Evolutionary conservation across 2,888 invertebrate genomes (phyloP).

Genomic region (Sarcophaga caerulescens): DNA sequence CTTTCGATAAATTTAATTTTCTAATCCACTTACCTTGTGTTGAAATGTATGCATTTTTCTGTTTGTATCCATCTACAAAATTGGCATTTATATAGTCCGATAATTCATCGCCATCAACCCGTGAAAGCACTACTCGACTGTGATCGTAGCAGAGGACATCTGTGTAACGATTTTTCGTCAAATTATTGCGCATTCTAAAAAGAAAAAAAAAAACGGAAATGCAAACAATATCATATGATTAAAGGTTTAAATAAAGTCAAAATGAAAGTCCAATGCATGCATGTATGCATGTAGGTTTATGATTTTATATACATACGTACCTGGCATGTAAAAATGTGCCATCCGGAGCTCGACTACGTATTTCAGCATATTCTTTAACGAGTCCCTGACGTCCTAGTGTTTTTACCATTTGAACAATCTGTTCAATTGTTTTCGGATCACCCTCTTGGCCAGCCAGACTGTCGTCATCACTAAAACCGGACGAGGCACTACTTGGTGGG

Average conservation of each 20-base stretch:
- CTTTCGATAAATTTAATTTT: background rate
- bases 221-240: background rate
- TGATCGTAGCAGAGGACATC: slow-evolving; percentile 98
- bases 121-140: slow-evolving; percentile 92
- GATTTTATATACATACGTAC: slow-evolving; percentile 82
- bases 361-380: slow-evolving; percentile 93
- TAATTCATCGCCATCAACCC: slow-evolving; percentile 87
- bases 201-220: slow-evolving; percentile 68
- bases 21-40: slow-evolving; percentile 89
- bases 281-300: background rate
- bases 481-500: slow-evolving; percentile 88
- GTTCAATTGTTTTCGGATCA: slow-evolving; percentile 87
- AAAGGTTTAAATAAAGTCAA: background rate
- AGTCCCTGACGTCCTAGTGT: slow-evolving; percentile 91
- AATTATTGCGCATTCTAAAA: slow-evolving; percentile 85
- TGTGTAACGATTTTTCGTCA: slow-evolving; percentile 94
- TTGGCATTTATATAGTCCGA: slow-evolving; percentile 98
- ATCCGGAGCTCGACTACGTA: slow-evolving; percentile 90
- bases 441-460: slow-evolving; percentile 88
- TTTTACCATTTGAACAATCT: slow-evolving; percentile 84
- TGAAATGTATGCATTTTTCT: slow-evolving; percentile 98
- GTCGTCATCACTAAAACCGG: slow-evolving; percentile 95
- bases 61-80: slow-evolving; percentile 98
- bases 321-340: slow-evolving; percentile 95
- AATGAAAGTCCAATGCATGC: background rate